phyloP scores from a whole-genome alignment of 2,888 invertebrate genomes.

The Dexiosoma caninum region DNA sequence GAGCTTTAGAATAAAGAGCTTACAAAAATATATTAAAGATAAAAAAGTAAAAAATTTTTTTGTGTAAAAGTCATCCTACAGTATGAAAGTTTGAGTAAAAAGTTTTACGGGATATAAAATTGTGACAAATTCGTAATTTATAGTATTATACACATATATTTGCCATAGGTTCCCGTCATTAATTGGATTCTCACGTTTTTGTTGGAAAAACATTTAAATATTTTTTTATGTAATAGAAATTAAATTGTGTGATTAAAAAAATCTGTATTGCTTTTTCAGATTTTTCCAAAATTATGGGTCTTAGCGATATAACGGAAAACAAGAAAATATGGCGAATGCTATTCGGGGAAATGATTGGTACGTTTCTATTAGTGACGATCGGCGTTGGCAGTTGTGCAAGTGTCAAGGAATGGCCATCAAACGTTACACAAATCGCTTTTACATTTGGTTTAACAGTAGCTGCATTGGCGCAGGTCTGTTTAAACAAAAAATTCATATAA shows the following conservation, averaged over 20 bases:
- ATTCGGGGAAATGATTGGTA: constrained; percentile 92
- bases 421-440: constrained; percentile 84
- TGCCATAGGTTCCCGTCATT: too few relatives aligned
- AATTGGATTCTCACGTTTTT: too few relatives aligned
- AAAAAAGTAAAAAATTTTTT: too few relatives aligned
- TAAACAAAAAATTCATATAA: background rate
- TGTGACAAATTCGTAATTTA: too few relatives aligned
- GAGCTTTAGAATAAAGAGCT: too few relatives aligned
- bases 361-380: constrained; percentile 89
- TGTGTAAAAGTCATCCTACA: too few relatives aligned
- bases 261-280: constrained; percentile 79
- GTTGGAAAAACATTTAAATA: background rate
- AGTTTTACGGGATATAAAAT: too few relatives aligned
- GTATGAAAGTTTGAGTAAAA: too few relatives aligned
- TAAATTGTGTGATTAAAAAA: background rate
- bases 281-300: constrained; percentile 85
- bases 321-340: constrained; percentile 89
- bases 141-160: too few relatives aligned
- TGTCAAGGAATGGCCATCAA: constrained; percentile 73
- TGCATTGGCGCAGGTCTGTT: constrained; percentile 88
- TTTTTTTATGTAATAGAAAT: background rate
- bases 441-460: constrained; percentile 93
- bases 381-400: constrained; percentile 87
- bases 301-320: constrained; percentile 88
- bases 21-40: too few relatives aligned